Evolutionary conservation across 2,888 invertebrate genomes (phyloP).

Genomic region (Polymixis flavicincta): DNA sequence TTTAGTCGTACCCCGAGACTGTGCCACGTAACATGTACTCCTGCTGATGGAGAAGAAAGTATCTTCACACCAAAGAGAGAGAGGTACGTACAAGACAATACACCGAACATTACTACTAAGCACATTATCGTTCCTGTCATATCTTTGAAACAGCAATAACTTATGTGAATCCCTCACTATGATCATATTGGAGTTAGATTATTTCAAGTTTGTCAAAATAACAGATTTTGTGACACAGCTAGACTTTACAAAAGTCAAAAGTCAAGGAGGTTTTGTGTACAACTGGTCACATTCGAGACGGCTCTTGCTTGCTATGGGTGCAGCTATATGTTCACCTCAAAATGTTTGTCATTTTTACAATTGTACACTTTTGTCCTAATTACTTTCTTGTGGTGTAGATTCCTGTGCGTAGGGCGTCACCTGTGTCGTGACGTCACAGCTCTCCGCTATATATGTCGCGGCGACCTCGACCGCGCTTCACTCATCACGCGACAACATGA

Average conservation of each 20-base stretch:
- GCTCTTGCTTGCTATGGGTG: neutral
- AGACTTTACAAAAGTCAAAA: conserved; percentile 49
- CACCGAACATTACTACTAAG: neutral
- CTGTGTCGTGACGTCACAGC: conserved; percentile 57
- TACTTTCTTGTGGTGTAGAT: conserved; percentile 4
- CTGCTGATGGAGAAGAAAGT: conserved; percentile 12
- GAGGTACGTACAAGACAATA: conserved; percentile 25
- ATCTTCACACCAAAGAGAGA: neutral
- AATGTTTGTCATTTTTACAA: neutral
- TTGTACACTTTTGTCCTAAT: conserved; percentile 12
- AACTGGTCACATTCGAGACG: conserved; percentile 31
- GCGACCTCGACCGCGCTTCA: conserved; percentile 63
- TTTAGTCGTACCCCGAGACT: conserved; percentile 40
- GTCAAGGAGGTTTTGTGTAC: conserved; percentile 45
- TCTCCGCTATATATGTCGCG: conserved; percentile 65
- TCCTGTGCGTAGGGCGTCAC: conserved; percentile 14
- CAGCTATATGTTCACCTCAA: neutral
- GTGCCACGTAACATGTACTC: conserved; percentile 20
- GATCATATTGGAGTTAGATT: neutral
- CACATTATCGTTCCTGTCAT: neutral
- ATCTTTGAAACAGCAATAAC: neutral
- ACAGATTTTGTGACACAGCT: conserved; percentile 18
- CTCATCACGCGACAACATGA: conserved; percentile 70
- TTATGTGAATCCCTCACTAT: neutral
- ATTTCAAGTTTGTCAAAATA: conserved; percentile 14